Conservation (phyloP, 2,797 vertebrate species). For the Mus spretus region DNA sequence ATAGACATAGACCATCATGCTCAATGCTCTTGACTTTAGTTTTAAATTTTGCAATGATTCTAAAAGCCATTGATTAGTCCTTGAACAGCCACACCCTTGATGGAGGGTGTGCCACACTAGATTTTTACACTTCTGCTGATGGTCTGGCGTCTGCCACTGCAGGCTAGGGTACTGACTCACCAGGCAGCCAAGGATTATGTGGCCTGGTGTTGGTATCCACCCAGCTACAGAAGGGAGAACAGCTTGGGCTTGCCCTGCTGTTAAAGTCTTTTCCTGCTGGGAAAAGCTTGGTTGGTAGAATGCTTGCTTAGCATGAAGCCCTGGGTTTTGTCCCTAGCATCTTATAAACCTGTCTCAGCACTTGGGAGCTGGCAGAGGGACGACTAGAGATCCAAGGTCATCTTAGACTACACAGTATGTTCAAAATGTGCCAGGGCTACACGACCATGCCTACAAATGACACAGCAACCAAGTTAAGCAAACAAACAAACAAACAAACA, state of each 20-base stretch:
- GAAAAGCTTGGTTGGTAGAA: background rate
- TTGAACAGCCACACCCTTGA: background rate
- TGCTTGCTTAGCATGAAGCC: background rate
- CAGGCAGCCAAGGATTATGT: background rate
- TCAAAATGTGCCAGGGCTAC: background rate
- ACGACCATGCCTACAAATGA: background rate
- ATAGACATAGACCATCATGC: background rate
- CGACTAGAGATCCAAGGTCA: background rate
- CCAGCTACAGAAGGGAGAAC: background rate
- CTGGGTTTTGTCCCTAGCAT: background rate
- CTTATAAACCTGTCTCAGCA: background rate
- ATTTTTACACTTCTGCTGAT: background rate
- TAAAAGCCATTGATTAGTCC: background rate
- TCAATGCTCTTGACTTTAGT: conserved; percentile 15
- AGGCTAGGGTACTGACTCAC: background rate
- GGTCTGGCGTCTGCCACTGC: background rate
- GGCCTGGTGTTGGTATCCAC: background rate
- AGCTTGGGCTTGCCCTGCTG: background rate
- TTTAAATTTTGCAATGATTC: conserved; percentile 28
- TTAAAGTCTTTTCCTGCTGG: background rate
- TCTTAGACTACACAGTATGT: background rate
- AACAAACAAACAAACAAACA: background rate
- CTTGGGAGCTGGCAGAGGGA: background rate
- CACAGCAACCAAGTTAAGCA: background rate
- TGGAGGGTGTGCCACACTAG: background rate